Evolutionary conservation across 2,797 vertebrate genomes (phyloP).

Genomic region (Neoniphon sammara): DNA sequence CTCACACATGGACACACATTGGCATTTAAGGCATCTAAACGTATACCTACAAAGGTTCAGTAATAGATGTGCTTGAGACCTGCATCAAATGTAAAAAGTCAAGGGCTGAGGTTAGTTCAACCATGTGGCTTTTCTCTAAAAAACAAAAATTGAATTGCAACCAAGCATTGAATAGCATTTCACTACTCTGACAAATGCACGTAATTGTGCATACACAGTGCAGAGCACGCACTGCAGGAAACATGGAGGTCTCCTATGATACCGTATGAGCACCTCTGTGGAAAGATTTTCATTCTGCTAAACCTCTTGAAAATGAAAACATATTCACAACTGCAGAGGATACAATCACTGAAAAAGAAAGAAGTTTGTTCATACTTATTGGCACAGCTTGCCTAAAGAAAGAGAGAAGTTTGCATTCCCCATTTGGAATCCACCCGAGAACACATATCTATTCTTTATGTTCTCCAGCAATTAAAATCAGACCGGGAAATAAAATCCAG

Average conservation of each 20-base stretch:
- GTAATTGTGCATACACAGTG: not conserved
- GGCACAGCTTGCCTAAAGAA: constrained; percentile 58
- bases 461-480: constrained; percentile 62
- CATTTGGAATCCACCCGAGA: constrained; percentile 61
- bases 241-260: not conserved
- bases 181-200: constrained; percentile 21
- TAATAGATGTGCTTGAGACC: not conserved
- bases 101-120: not conserved
- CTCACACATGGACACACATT: constrained; percentile 47
- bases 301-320: constrained; percentile 64
- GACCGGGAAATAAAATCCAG: constrained; percentile 69
- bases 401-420: constrained; percentile 69
- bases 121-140: constrained; percentile 12
- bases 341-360: constrained; percentile 27
- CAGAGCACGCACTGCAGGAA: not conserved
- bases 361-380: constrained; percentile 59
- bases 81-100: not conserved
- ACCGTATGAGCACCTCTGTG: constrained; percentile 12
- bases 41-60: not conserved
- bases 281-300: constrained; percentile 54
- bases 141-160: constrained; percentile 34
- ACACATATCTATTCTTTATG: constrained; percentile 66
- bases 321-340: constrained; percentile 44
- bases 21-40: constrained; percentile 31
- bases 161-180: constrained; percentile 43